Evolutionary conservation across 1,140 invertebrate genomes (phyloP).

Genomic region (Drosophila nebulosa): DNA sequence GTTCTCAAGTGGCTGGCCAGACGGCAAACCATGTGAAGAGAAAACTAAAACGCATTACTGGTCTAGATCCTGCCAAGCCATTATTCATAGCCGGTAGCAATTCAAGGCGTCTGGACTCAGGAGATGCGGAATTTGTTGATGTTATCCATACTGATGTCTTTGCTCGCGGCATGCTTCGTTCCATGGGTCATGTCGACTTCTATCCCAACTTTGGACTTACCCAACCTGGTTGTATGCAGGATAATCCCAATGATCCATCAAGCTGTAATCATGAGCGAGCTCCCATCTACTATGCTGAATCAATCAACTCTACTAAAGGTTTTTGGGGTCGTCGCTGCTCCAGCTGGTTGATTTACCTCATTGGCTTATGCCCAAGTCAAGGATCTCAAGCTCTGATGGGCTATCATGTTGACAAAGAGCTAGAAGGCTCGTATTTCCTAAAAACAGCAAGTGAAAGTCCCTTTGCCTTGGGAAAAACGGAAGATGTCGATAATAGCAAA

Average conservation of each 20-base stretch:
- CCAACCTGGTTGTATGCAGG: constrained; percentile 84
- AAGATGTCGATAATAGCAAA: constrained; percentile 46
- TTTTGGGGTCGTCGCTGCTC: constrained; percentile 88
- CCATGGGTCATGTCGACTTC: constrained; percentile 84
- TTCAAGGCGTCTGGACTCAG: constrained; percentile 82
- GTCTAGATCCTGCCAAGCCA: constrained; percentile 84
- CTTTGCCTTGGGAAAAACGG: constrained; percentile 81
- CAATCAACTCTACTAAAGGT: constrained; percentile 84
- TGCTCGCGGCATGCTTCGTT: constrained; percentile 81
- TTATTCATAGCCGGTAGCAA: constrained; percentile 82
- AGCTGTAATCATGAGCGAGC: constrained; percentile 86
- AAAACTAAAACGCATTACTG: constrained; percentile 82
- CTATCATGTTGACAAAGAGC: constrained; percentile 75
- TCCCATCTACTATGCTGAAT: constrained; percentile 86
- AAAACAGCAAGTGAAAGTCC: constrained; percentile 83
- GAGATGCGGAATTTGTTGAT: constrained; percentile 83
- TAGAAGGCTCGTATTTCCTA: constrained; percentile 83
- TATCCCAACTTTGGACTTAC: constrained; percentile 84
- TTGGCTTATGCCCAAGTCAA: constrained; percentile 82
- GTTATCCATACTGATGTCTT: constrained; percentile 86
- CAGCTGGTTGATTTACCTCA: constrained; percentile 84
- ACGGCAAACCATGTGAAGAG: constrained; percentile 85
- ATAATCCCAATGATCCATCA: constrained; percentile 83
- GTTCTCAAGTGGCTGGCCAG: constrained; percentile 92
- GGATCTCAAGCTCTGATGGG: constrained; percentile 84